phyloP scores from a whole-genome alignment of 1,140 invertebrate species.

The Drosophila parvula region DNA sequence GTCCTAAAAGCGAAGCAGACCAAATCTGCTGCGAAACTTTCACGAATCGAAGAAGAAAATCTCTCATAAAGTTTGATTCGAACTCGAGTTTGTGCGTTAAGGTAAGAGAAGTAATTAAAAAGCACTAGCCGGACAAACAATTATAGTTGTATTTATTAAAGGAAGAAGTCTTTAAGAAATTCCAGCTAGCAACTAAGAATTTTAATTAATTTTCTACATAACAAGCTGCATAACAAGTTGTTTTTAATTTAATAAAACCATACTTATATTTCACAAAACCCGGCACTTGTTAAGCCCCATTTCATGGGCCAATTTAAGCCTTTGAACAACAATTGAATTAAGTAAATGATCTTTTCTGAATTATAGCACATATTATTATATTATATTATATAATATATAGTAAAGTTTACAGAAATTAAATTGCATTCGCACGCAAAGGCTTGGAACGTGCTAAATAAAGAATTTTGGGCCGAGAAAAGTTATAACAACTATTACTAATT shows the following conservation, averaged over 20 bases:
- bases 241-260: neutral
- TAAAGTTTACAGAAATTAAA: neutral
- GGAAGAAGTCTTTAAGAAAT: neutral
- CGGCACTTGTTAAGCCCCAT: neutral
- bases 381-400: neutral
- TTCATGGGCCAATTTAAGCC: neutral
- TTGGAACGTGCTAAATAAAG: slow-evolving; percentile 21
- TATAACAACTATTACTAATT: slow-evolving; percentile 16
- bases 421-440: neutral
- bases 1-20: slow-evolving; percentile 27
- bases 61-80: slow-evolving; percentile 23
- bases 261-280: neutral
- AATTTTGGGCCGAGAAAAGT: slow-evolving; percentile 6
- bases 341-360: neutral
- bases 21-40: slow-evolving; percentile 35
- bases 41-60: slow-evolving; percentile 22
- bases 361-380: neutral
- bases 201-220: neutral
- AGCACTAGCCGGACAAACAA: neutral
- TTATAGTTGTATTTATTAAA: neutral
- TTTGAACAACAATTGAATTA: slow-evolving; percentile 8
- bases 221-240: neutral
- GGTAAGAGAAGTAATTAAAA: slow-evolving; percentile 7
- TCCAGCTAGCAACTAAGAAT: neutral
- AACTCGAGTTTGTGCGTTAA: neutral